These are phyloP conservation scores for Apodemia mormo DNA, from an alignment of 2,888 invertebrate genomes.

Conservation along the genomic window DNA sequence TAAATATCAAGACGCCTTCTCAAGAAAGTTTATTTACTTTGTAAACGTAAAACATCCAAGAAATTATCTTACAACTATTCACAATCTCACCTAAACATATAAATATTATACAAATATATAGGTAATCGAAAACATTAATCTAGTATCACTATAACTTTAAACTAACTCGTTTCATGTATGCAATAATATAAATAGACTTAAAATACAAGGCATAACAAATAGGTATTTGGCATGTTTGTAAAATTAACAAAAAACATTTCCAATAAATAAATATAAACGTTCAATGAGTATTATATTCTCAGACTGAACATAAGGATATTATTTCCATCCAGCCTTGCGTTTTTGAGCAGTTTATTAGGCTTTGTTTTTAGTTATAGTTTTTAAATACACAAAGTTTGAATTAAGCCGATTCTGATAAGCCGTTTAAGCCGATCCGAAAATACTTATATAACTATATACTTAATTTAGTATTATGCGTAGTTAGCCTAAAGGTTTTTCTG, in stretches of 20 bases:
- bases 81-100: slow-evolving; percentile 71
- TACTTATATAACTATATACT: no score
- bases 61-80: slow-evolving; percentile 67
- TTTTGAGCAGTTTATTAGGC: neutral
- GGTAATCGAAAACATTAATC: slow-evolving; percentile 63
- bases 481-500: no score
- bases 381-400: no score
- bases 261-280: neutral
- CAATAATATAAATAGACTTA: slow-evolving; percentile 29
- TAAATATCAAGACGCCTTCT: slow-evolving; percentile 38
- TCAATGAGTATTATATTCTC: neutral
- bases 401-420: no score
- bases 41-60: slow-evolving; percentile 75
- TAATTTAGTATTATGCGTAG: no score
- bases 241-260: slow-evolving; percentile 7
- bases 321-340: neutral
- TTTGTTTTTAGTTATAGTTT: no score
- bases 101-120: slow-evolving; percentile 72
- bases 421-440: no score
- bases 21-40: slow-evolving; percentile 68
- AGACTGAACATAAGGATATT: neutral
- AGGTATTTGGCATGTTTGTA: slow-evolving; percentile 29
- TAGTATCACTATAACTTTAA: slow-evolving; percentile 77
- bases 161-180: slow-evolving; percentile 40
- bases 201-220: slow-evolving; percentile 34